These are phyloP conservation scores for Sander lucioperca DNA, from an alignment of 2,113 vertebrate genomes.

Conservation along the genomic window DNA sequence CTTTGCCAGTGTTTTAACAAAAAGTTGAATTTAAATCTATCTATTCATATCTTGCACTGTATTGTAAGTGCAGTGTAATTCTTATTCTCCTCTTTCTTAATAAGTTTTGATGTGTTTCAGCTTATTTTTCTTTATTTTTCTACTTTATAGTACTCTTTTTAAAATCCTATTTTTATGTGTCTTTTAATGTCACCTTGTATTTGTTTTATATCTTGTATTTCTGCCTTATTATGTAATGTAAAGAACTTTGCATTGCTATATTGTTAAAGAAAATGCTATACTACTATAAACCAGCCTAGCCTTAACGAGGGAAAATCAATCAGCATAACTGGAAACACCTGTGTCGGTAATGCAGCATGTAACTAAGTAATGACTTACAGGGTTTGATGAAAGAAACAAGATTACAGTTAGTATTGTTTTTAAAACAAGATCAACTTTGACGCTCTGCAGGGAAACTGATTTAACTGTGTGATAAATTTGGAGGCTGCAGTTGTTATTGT, in stretches of 20 bases:
- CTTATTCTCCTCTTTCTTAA: background rate
- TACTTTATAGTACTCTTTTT: background rate
- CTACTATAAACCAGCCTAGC: background rate
- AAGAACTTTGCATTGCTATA: background rate
- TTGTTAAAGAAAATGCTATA: background rate
- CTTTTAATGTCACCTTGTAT: background rate
- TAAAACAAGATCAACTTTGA: background rate
- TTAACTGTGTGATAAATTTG: background rate
- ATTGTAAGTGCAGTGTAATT: background rate
- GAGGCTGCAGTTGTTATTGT: background rate
- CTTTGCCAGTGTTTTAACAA: background rate
- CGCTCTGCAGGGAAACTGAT: background rate
- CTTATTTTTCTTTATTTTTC: too few relatives aligned
- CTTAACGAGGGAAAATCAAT: background rate
- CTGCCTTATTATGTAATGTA: background rate
- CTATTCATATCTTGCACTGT: background rate
- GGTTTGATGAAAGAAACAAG: background rate
- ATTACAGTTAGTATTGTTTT: background rate
- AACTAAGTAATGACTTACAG: background rate
- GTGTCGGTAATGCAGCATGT: conserved; percentile 7
- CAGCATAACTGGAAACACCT: conserved; percentile 28
- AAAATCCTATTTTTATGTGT: background rate
- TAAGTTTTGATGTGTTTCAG: background rate
- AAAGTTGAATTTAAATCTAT: background rate
- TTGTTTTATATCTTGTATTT: background rate